Evolutionary conservation across 2,888 invertebrate species (phyloP).

Genomic region (Protodeltote pygarga): DNA sequence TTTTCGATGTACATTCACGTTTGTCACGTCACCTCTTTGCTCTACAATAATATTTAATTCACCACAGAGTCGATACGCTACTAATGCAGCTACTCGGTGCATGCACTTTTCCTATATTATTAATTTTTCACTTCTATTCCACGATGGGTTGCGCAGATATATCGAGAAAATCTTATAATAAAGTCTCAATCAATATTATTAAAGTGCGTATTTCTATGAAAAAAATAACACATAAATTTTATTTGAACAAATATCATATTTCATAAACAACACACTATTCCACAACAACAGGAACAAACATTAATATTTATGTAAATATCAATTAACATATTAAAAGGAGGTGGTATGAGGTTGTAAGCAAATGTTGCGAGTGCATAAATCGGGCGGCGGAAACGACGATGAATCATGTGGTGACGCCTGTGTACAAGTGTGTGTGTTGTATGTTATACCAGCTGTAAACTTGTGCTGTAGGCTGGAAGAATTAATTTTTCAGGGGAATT

Average conservation of each 20-base stretch:
- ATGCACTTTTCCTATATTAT: constrained; percentile 2
- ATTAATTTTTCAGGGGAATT: too few species aligned
- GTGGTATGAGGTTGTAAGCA: constrained; percentile 31
- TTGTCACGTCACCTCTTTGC: constrained; percentile 4
- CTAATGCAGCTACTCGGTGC: constrained; percentile 19
- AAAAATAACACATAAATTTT: not conserved
- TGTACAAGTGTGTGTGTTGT: constrained; percentile 16
- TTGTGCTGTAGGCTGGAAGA: too few species aligned
- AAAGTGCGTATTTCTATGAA: not conserved
- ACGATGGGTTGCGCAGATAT: not conserved
- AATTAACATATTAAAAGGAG: constrained; percentile 54
- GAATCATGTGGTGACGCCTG: constrained; percentile 46
- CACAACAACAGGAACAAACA: constrained; percentile 42
- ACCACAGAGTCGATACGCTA: constrained; percentile 52
- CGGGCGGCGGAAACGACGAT: constrained; percentile 46
- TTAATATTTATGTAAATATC: constrained; percentile 51
- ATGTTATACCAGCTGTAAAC: too few species aligned
- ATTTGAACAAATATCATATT: constrained; percentile 4
- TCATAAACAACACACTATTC: constrained; percentile 30
- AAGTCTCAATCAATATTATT: not conserved
- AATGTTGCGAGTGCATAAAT: constrained; percentile 45
- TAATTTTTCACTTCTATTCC: not conserved
- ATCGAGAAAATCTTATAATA: too few species aligned
- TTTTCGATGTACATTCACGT: not conserved
- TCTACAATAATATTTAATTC: constrained; percentile 56